Percentiles rank a stretch among this genome's conserved stretches.
Evolutionary conservation across 1,140 invertebrate species (phyloP).

Genomic region (Zeugodacus cucurbitae): DNA sequence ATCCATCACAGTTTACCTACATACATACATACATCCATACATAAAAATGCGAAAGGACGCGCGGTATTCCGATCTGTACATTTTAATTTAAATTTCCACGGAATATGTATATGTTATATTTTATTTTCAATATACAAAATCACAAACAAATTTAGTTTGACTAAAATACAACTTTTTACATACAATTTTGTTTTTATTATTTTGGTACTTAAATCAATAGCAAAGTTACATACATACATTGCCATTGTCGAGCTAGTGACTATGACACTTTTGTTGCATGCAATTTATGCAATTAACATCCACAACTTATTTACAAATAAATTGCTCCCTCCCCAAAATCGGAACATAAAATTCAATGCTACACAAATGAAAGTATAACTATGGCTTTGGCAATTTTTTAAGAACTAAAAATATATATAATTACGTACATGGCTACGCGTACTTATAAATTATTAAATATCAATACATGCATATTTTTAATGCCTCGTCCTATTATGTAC

Average conservation of each 20-base stretch:
- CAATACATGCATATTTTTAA: not conserved
- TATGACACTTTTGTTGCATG: slow-evolving; percentile 34
- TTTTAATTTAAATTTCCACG: no score
- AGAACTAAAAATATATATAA: not conserved
- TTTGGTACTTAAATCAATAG: not conserved
- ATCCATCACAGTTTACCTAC: no score
- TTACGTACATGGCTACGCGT: not conserved
- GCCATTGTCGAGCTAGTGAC: slow-evolving; percentile 11
- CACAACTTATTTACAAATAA: not conserved
- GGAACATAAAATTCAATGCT: slow-evolving; percentile 21
- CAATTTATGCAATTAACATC: not conserved
- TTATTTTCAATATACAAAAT: not conserved
- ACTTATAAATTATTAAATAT: not conserved
- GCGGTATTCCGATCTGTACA: no score
- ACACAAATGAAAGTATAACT: not conserved
- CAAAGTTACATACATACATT: slow-evolving; percentile 27
- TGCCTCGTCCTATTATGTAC: not conserved
- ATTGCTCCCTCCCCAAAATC: not conserved
- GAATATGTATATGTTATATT: not conserved
- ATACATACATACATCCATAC: no score
- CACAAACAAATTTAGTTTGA: not conserved
- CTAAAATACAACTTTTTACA: not conserved
- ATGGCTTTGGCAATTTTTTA: slow-evolving; percentile 36
- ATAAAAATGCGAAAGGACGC: no score
- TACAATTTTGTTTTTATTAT: not conserved